phyloP scores from a whole-genome alignment of 2,797 vertebrate genomes.

The Labeo calbasu region DNA sequence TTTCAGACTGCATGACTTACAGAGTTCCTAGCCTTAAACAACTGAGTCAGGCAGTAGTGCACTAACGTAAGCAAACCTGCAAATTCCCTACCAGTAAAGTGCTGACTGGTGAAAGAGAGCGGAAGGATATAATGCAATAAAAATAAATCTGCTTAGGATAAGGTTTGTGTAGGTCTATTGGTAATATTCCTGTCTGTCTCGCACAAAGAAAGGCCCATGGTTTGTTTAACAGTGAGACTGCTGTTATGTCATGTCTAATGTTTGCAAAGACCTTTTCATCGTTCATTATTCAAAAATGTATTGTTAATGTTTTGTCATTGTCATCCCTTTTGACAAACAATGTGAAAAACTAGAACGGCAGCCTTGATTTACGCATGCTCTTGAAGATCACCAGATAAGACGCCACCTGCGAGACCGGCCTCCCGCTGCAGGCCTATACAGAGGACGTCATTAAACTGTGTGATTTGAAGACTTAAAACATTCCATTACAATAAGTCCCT shows the following conservation, averaged over 20 bases:
- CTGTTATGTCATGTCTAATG: constrained; percentile 60
- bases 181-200: background rate
- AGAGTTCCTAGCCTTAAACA: background rate
- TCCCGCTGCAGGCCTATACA: constrained; percentile 24
- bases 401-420: constrained; percentile 59
- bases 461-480: constrained; percentile 23
- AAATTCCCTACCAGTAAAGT: background rate
- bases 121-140: background rate
- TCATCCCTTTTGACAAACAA: constrained; percentile 64
- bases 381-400: constrained; percentile 56
- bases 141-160: constrained; percentile 14
- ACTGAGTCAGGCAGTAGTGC: constrained; percentile 16
- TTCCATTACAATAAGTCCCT: constrained; percentile 38
- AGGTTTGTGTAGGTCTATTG: background rate
- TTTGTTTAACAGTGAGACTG: constrained; percentile 28
- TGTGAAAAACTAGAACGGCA: constrained; percentile 62
- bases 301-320: constrained; percentile 31
- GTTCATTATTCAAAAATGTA: constrained; percentile 30
- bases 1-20: constrained; percentile 8
- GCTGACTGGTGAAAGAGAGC: constrained; percentile 1
- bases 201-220: constrained; percentile 12
- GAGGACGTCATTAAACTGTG: constrained; percentile 39
- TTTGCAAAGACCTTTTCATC: constrained; percentile 55
- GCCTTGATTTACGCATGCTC: constrained; percentile 64
- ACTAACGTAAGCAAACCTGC: background rate